Evolutionary conservation across 2,113 vertebrate genomes (phyloP).

Genomic region (cattle (Bos taurus)): ARS-UCD2.0 NC_037329.1:53020001-53020500

Average conservation of each 20-base stretch:
- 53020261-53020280: conserved; percentile 48
- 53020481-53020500: background rate
- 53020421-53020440: background rate
- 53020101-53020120: conserved; percentile 17
- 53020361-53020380: background rate
- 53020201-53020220: conserved; percentile 66
- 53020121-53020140: background rate
- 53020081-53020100: conserved; percentile 64
- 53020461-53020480: background rate
- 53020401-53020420: background rate
- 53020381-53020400: background rate
- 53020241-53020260: conserved; percentile 65
- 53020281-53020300: conserved; percentile 54
- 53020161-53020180: conserved; percentile 64
- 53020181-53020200: conserved; percentile 60
- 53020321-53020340: background rate
- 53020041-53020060: conserved; percentile 55
- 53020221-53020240: conserved; percentile 72
- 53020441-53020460: background rate
- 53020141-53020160: conserved; percentile 53
- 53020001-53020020: conserved; percentile 61
- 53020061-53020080: conserved; percentile 58
- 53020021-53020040: conserved; percentile 65
- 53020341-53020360: background rate
- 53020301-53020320: conserved; percentile 45